Evolutionary conservation across 1,140 invertebrate species (phyloP).

Genomic region (Apolygus lucorum): DNA sequence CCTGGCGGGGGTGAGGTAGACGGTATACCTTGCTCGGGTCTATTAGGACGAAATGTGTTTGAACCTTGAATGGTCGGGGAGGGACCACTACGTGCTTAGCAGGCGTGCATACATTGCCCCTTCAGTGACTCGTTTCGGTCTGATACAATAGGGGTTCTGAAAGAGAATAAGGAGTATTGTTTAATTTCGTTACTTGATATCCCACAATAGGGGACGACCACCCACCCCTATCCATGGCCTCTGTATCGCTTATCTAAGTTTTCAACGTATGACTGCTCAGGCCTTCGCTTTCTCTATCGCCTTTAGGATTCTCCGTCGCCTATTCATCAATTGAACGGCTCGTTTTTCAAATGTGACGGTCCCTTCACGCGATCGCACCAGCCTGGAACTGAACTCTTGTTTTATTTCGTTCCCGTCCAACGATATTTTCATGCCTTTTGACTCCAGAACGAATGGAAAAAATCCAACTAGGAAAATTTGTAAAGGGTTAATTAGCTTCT

Average conservation of each 20-base stretch:
- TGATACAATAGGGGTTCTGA: background rate
- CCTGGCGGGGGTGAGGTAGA: background rate
- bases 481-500: too few relatives aligned
- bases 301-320: too few relatives aligned
- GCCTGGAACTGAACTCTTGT: too few relatives aligned
- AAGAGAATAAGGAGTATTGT: conserved; percentile 7
- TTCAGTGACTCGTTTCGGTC: background rate
- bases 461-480: too few relatives aligned
- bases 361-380: too few relatives aligned
- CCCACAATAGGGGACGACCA: background rate
- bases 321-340: too few relatives aligned
- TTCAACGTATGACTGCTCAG: background rate
- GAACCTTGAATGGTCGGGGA: too few relatives aligned
- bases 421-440: too few relatives aligned
- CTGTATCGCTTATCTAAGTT: background rate
- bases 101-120: background rate
- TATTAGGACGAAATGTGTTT: background rate
- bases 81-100: background rate
- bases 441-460: too few relatives aligned
- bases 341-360: too few relatives aligned
- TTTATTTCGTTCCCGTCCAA: too few relatives aligned
- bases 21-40: background rate
- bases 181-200: background rate
- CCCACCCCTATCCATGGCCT: background rate
- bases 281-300: background rate